Conservation (phyloP, 2,797 vertebrate species). For the Enteromius trimaculatus region DNA sequence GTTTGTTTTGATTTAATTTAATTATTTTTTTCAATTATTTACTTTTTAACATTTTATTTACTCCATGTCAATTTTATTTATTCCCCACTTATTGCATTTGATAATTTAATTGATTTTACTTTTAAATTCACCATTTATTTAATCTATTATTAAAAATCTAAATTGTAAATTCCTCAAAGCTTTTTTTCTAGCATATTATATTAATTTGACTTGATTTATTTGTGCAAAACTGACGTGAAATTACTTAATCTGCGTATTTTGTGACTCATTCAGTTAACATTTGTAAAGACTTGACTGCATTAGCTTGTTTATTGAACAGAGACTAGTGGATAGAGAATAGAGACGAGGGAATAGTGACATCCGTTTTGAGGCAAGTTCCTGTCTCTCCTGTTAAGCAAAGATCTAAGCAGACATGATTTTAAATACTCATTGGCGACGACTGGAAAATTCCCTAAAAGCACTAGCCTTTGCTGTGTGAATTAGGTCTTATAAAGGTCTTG, state of each 20-base stretch:
- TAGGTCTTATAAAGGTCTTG: conserved; percentile 60
- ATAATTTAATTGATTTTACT: neutral
- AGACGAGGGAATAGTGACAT: neutral
- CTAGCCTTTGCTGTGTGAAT: conserved; percentile 51
- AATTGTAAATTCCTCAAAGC: neutral
- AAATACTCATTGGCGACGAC: conserved; percentile 33
- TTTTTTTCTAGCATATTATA: neutral
- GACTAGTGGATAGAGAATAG: too few species aligned
- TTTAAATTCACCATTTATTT: neutral
- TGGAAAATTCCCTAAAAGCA: conserved; percentile 47
- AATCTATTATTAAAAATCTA: neutral
- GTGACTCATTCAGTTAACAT: neutral
- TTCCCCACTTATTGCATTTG: neutral
- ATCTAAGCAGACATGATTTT: conserved; percentile 30
- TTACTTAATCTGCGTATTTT: neutral
- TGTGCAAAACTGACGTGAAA: neutral
- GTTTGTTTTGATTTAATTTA: neutral
- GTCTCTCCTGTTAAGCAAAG: neutral
- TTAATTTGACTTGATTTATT: too few species aligned
- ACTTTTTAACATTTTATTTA: neutral
- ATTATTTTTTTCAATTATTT: neutral
- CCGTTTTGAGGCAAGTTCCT: neutral
- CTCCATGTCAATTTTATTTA: neutral
- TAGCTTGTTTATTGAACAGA: neutral
- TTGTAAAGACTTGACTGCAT: neutral